Percentiles rank a stretch among this genome's conserved stretches.
Evolutionary conservation across 2,888 invertebrate species (phyloP).

Genomic region (Lithosia quadra): DNA sequence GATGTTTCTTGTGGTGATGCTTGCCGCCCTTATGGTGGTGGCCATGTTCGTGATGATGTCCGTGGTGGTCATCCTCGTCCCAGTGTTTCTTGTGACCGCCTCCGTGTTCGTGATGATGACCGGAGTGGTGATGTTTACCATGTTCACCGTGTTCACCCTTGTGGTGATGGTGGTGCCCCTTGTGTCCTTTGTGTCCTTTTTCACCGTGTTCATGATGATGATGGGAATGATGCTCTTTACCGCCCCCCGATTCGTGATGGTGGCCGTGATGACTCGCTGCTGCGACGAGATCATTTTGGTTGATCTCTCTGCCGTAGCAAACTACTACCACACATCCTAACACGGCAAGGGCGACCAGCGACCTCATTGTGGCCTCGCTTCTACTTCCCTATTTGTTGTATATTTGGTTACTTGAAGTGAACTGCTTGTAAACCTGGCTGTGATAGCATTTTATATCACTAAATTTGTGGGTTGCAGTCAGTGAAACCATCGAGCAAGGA

Average conservation of each 20-base stretch:
- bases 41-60: constrained; percentile 92
- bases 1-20: constrained; percentile 93
- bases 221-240: constrained; percentile 89
- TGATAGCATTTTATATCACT: constrained; percentile 82
- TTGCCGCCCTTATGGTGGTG: constrained; percentile 93
- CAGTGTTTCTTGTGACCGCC: constrained; percentile 93
- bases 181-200: constrained; percentile 93
- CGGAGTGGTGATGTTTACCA: constrained; percentile 92
- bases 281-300: constrained; percentile 78
- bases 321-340: constrained; percentile 73
- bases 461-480: constrained; percentile 75
- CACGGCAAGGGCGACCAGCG: constrained; percentile 78
- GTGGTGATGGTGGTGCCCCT: constrained; percentile 91
- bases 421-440: constrained; percentile 72
- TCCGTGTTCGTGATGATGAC: constrained; percentile 91
- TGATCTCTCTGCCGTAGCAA: constrained; percentile 75
- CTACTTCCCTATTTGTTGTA: constrained; percentile 64
- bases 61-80: constrained; percentile 91
- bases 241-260: constrained; percentile 89
- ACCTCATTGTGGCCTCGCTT: constrained; percentile 71
- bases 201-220: constrained; percentile 91
- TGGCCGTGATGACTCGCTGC: constrained; percentile 84
- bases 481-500: constrained; percentile 85
- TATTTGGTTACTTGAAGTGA: constrained; percentile 73
- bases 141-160: constrained; percentile 92